Conservation (phyloP, 2,113 vertebrate genomes). For the Eulemur rufifrons region DNA sequence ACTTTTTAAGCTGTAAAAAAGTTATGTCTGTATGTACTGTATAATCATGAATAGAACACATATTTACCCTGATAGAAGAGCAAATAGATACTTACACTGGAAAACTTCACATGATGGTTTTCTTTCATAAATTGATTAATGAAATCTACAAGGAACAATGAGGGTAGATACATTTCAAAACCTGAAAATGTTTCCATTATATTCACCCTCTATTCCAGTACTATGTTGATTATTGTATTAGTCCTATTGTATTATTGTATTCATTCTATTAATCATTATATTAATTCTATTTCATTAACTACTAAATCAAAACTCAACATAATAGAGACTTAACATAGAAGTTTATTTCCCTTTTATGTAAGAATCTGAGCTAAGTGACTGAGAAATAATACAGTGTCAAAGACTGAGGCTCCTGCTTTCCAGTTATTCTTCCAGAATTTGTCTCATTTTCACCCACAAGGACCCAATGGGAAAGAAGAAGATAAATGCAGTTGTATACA, state of each 20-base stretch:
- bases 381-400: not conserved
- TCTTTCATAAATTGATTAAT: not conserved
- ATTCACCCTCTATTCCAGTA: not conserved
- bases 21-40: not conserved
- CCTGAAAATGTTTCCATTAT: not conserved
- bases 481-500: not conserved
- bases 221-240: not conserved
- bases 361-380: not conserved
- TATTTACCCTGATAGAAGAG: not conserved
- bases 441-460: not conserved
- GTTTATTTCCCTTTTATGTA: not conserved
- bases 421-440: not conserved
- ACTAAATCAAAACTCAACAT: not conserved
- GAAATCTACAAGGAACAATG: not conserved
- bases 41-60: not conserved
- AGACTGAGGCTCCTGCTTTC: not conserved
- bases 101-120: not conserved
- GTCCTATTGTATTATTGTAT: not conserved
- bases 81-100: not conserved
- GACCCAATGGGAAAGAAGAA: not conserved
- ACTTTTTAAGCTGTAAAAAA: conserved; percentile 18
- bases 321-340: not conserved
- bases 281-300: not conserved
- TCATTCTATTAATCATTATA: not conserved
- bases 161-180: not conserved